Evolutionary conservation across 2,113 vertebrate genomes (phyloP).

Genomic region (Channa argus): DNA sequence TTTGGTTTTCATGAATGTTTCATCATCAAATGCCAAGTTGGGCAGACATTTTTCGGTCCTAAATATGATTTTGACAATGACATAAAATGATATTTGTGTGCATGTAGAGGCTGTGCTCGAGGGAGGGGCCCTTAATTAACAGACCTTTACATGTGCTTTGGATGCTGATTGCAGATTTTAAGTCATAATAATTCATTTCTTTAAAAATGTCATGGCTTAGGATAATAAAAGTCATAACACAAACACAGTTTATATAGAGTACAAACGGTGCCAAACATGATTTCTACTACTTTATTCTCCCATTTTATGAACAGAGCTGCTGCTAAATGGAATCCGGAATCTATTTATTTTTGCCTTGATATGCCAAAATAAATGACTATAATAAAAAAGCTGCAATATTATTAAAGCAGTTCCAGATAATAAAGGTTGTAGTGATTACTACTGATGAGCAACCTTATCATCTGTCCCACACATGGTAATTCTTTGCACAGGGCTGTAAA

Average conservation of each 20-base stretch:
- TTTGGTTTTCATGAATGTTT: too few relatives aligned
- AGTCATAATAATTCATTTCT: too few relatives aligned
- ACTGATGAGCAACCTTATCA: conserved; percentile 13
- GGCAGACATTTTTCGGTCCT: too few relatives aligned
- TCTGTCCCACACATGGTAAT: conserved; percentile 20
- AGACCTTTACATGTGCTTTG: too few relatives aligned
- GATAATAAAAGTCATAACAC: too few relatives aligned
- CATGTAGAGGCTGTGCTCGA: too few relatives aligned
- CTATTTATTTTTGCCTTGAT: not conserved
- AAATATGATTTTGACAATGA: too few relatives aligned
- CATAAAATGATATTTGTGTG: too few relatives aligned
- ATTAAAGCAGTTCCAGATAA: conserved; percentile 2
- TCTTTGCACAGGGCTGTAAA: conserved; percentile 1
- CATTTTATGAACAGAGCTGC: conserved; percentile 14
- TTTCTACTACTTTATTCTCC: not conserved
- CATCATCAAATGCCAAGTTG: too few relatives aligned
- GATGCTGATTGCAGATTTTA: too few relatives aligned
- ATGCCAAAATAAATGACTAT: conserved; percentile 1
- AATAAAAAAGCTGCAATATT: not conserved
- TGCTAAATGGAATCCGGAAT: conserved; percentile 16
- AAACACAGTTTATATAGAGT: conserved; percentile 9
- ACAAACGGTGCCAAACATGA: not conserved
- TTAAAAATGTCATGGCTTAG: too few relatives aligned
- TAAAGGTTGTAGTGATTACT: conserved; percentile 17
- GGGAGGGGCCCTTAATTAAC: too few relatives aligned